Base-by-base conservation (phyloP, 2,797 vertebrate genomes). In the Scyliorhinus canicula region DNA sequence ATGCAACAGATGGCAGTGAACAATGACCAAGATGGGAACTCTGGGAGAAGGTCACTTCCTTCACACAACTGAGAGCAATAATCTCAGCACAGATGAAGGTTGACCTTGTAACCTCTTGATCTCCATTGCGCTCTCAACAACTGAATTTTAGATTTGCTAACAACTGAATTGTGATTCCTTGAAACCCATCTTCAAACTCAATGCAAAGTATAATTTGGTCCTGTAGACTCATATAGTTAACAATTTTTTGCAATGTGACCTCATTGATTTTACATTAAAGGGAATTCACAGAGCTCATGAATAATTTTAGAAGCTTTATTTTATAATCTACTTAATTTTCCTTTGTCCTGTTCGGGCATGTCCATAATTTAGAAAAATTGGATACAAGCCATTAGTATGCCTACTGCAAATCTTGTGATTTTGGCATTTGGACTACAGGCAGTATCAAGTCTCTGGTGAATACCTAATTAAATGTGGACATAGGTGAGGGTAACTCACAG, bases 231-330 rank as follows among this genome's bases (percentile, higher is more conserved):
- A 86, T 85, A 28, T 85, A 85, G 50, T 86, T 86, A 86, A 86
- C 47, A 28, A 55, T 55, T 11, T 86, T 86, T 52, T 86, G 50
- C 35, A 86, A 86, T 86, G 47, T 52, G 47, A 85, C 2, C 47
- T 31, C 84, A 52, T 85, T 52, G 84, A 86, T 86, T 86, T 86
- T 55, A 86, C 52, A 86, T 86, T 28, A 55, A 86, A 28, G 28
- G 28, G 84, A 86, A 86, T 86, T 86, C 50, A 52, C 84, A 86
- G 84, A 55, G 84, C 50, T 86, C 50, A 86, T 86, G 84, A 86
- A 86, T 86, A 86, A 86, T 55, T 86, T 19, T 52, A 52, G 26
- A 24, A 16, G 12, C 55, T 86, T 55, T 86, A 86, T 28, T 86
- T 86, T 86, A 55, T 55, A 86, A 86, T 86, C 50, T 86, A 55